These are phyloP conservation scores for Remorina albescens DNA, from an alignment of 2,797 vertebrate genomes.

Conservation along the genomic window DNA sequence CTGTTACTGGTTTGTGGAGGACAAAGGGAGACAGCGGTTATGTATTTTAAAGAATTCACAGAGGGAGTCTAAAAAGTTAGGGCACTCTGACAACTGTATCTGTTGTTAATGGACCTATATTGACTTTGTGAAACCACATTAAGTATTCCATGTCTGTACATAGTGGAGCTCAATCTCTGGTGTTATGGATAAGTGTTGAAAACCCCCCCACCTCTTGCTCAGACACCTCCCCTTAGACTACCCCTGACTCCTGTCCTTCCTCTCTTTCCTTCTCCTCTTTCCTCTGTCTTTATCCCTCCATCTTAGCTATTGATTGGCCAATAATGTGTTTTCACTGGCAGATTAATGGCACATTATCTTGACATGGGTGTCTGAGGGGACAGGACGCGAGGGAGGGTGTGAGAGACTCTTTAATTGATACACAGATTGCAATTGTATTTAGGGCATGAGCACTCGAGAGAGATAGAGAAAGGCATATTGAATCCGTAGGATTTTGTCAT, in stretches of 20 bases:
- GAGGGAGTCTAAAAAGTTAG: slow-evolving; percentile 41
- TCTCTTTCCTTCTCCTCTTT: slow-evolving; percentile 74
- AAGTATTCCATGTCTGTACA: slow-evolving; percentile 86
- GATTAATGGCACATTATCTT: slow-evolving; percentile 85
- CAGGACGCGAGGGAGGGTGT: slow-evolving; percentile 74
- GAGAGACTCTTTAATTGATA: slow-evolving; percentile 79
- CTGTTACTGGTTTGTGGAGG: not conserved
- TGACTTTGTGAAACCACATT: slow-evolving; percentile 90
- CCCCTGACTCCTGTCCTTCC: slow-evolving; percentile 60
- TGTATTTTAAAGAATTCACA: slow-evolving; percentile 17
- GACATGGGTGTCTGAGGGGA: slow-evolving; percentile 80
- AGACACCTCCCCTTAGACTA: slow-evolving; percentile 61
- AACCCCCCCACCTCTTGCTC: slow-evolving; percentile 14
- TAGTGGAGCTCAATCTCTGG: slow-evolving; percentile 65
- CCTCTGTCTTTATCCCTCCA: slow-evolving; percentile 72
- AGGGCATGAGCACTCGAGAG: too few species aligned
- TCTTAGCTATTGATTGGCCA: slow-evolving; percentile 83
- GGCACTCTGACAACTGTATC: slow-evolving; percentile 76
- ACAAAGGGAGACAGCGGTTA: not conserved
- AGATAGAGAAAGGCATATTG: too few species aligned
- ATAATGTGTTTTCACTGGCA: slow-evolving; percentile 84
- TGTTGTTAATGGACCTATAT: slow-evolving; percentile 93
- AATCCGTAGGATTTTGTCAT: not conserved
- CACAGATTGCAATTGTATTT: slow-evolving; percentile 20
- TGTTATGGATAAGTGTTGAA: slow-evolving; percentile 75